These are phyloP conservation scores for Drosophila kanekoi DNA, from an alignment of 2,888 invertebrate genomes.

Conservation along the genomic window DNA sequence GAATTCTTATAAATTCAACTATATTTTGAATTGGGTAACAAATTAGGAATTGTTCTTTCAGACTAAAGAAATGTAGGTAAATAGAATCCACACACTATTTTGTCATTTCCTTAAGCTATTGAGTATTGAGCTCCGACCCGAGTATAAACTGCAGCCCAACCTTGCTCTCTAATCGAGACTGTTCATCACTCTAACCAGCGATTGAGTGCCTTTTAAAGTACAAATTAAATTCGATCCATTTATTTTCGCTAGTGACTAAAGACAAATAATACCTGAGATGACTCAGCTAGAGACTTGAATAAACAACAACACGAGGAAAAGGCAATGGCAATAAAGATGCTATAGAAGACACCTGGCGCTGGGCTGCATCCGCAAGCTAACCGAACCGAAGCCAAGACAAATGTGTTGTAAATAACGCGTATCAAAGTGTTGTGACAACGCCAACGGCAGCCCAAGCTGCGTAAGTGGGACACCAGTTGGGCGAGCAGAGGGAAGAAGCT, in stretches of 20 bases:
- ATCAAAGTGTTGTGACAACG: conserved; percentile 68
- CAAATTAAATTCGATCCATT: conserved; percentile 22
- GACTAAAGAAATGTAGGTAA: too few relatives aligned
- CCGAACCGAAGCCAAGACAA: conserved; percentile 70
- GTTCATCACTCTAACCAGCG: conserved; percentile 11
- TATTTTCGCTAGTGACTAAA: conserved; percentile 14
- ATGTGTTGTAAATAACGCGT: conserved; percentile 75
- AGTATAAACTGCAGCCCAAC: background rate
- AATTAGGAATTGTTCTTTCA: too few relatives aligned
- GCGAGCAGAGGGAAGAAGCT: background rate
- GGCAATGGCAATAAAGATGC: conserved; percentile 35
- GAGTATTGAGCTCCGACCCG: too few relatives aligned
- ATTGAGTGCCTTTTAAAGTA: conserved; percentile 6
- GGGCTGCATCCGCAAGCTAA: conserved; percentile 15
- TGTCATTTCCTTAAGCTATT: too few relatives aligned
- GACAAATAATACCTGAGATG: conserved; percentile 28
- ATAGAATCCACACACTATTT: too few relatives aligned
- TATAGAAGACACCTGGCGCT: conserved; percentile 26
- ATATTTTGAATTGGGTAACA: too few relatives aligned
- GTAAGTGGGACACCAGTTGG: conserved; percentile 36
- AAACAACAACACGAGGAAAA: conserved; percentile 27
- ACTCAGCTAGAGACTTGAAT: conserved; percentile 3
- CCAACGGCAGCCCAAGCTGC: conserved; percentile 34
- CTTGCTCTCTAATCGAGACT: background rate
- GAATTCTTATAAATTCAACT: too few relatives aligned